A percentile compares a stretch with the other conserved stretches of the same genome.
These are phyloP conservation scores for Littorina saxatilis DNA, from an alignment of 1,140 invertebrate species.

Conservation along the genomic window DNA sequence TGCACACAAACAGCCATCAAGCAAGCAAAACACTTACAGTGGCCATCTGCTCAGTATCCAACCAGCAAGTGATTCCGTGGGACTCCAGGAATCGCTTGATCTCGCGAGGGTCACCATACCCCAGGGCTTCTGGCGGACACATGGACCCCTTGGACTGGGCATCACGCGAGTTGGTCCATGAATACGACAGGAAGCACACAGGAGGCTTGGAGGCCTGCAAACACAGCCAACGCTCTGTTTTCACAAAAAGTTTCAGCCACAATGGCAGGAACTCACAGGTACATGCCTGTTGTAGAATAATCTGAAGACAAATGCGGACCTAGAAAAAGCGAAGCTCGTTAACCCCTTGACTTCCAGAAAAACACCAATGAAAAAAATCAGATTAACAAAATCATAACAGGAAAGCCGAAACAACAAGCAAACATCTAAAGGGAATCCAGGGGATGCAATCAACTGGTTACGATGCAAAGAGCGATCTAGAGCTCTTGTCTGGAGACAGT, in stretches of 20 bases:
- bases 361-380: no score
- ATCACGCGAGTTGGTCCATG: conserved; percentile 70
- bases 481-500: no score
- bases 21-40: conserved; percentile 30
- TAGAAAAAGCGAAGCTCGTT: no score
- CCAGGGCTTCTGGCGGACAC: conserved; percentile 53
- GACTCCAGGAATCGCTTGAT: conserved; percentile 66
- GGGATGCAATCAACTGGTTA: no score
- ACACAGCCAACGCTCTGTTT: background rate
- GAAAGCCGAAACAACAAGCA: no score
- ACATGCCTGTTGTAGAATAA: background rate
- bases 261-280: background rate
- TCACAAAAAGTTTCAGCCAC: background rate
- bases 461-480: no score
- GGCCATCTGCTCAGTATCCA: conserved; percentile 64
- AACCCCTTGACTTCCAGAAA: no score
- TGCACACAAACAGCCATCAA: no score
- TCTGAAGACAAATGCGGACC: background rate
- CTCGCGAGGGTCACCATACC: conserved; percentile 70
- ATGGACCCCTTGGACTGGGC: conserved; percentile 62
- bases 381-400: no score
- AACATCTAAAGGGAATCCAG: no score
- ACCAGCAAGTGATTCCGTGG: conserved; percentile 67
- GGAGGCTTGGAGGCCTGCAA: conserved; percentile 46
- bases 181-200: conserved; percentile 73